These are phyloP conservation scores for Helogale parvula DNA, from an alignment of 2,113 vertebrate genomes.

Conservation along the genomic window DNA sequence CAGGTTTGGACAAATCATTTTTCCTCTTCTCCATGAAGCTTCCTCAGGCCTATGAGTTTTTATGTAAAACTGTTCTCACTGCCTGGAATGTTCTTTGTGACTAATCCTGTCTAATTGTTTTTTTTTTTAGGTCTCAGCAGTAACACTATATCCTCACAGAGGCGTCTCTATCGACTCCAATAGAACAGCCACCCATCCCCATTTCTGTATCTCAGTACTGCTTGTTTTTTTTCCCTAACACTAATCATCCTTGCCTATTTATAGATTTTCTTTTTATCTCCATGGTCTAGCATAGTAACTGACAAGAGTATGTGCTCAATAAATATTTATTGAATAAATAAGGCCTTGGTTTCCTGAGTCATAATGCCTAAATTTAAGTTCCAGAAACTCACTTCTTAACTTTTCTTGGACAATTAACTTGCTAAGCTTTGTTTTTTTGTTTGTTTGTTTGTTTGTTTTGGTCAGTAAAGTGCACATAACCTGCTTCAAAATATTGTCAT, in stretches of 20 bases:
- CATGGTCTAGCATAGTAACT: neutral
- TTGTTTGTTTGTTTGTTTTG: no score
- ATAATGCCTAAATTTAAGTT: neutral
- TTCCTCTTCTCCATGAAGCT: neutral
- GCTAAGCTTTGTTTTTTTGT: neutral
- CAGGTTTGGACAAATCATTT: neutral
- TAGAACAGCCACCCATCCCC: accelerated
- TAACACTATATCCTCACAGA: neutral
- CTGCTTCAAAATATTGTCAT: neutral
- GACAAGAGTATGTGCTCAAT: neutral
- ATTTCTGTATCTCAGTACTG: neutral
- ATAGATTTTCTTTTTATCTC: neutral
- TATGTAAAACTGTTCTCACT: neutral
- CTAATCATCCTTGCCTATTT: neutral
- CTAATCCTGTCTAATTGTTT: neutral
- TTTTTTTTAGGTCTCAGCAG: neutral
- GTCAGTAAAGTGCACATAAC: neutral
- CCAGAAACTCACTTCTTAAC: neutral
- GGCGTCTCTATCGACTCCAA: neutral
- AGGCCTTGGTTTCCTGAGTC: neutral
- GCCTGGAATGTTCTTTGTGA: neutral
- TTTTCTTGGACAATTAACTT: neutral
- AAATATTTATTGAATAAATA: neutral
- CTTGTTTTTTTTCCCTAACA: neutral
- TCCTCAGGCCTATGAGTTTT: neutral